Base-by-base conservation (phyloP, 2,113 vertebrate species). In the Ceyx melanurus region DNA sequence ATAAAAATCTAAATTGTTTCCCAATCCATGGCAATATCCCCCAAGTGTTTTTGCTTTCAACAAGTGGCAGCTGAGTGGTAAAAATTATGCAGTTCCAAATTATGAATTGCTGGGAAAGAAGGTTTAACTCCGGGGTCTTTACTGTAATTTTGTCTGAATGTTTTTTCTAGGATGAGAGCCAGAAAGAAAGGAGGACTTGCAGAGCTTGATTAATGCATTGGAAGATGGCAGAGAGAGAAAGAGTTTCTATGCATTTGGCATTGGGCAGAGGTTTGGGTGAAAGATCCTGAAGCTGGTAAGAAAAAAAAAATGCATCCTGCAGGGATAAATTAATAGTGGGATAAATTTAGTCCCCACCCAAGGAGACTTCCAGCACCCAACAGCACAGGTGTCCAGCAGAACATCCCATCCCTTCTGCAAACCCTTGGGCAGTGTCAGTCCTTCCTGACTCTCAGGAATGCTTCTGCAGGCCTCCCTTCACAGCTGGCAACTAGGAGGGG, bases 31-130 rank as follows among this genome's bases (percentile, higher is more conserved):
- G 19, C 42, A 90, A 85, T 77, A 92, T 72, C 72, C 11, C 25
- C 40, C n/a, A 37, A 85, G 46, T 42, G 60, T 29, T 83, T 92
- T 90, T 82, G 18, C 33, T 89, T 88, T 77, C 75, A 91, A 76
- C 31, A 82, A 74, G 40, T 68, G 74, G 2, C 43, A 56, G 35
- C 23, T 50, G 18, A 74, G 18, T 75, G 58, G 53, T 61, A 70
- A 96, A 93, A 94, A 45, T 71, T 40, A 65, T 4, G 10, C 50
- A 68, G 43, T 61, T 71, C 9, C 56, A 33, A 85, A 76, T 78
- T 74, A 86, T 23, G n/a, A 68, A 42, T 37, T 94, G 37, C 80
- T 86, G 56, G 54, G 82, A 93, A 83, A 86, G 60, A 83, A 85
- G 35, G 65, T 62, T 89, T 92, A 56, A 54, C 84, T 95, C 74